These are phyloP conservation scores for Oxystoma pomonae DNA, from an alignment of 2,888 invertebrate species.

Conservation along the genomic window DNA sequence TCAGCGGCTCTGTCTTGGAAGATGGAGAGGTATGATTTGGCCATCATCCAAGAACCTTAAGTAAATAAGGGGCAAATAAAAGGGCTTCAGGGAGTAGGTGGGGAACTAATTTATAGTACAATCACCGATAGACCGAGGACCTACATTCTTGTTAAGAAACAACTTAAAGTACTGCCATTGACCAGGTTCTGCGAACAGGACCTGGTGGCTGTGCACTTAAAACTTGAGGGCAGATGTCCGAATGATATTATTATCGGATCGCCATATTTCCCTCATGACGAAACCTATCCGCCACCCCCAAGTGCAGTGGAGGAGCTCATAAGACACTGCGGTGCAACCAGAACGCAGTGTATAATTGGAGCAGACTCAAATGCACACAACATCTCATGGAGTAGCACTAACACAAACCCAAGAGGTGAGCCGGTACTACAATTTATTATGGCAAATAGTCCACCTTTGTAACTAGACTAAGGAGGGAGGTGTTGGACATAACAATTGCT, in stretches of 20 bases:
- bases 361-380: too few species aligned
- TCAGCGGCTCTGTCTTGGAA: background rate
- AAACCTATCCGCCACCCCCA: background rate
- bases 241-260: background rate
- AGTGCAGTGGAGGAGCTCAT: background rate
- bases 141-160: background rate
- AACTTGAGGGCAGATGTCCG: too few species aligned
- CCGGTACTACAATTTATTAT: background rate
- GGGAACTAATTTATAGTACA: background rate
- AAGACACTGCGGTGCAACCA: background rate
- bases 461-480: background rate
- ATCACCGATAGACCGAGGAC: background rate
- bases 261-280: background rate
- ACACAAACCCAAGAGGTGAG: background rate
- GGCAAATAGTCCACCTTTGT: background rate
- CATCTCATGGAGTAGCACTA: too few species aligned
- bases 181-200: background rate
- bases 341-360: background rate
- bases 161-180: too few species aligned
- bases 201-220: background rate
- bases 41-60: background rate
- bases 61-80: background rate
- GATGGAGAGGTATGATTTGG: background rate
- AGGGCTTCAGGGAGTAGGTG: background rate
- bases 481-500: background rate